phyloP scores from a whole-genome alignment of 2,888 invertebrate species.

The Orthosia gothica region DNA sequence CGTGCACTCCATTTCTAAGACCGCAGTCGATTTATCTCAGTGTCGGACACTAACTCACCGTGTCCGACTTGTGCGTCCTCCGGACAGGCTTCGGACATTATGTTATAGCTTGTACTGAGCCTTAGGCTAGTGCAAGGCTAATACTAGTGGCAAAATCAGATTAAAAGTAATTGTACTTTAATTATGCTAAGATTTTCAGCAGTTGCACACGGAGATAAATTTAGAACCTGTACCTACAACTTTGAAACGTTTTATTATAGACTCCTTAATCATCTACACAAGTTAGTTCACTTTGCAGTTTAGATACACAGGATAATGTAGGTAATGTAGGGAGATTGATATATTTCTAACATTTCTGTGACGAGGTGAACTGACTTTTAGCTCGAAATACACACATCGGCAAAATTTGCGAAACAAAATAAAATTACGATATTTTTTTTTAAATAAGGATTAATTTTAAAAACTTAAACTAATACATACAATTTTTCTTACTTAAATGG shows the following conservation, averaged over 20 bases:
- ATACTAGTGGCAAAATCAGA: background rate
- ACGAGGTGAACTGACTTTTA: background rate
- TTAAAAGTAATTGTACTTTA: background rate
- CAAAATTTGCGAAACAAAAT: too few species aligned
- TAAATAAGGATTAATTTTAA: too few species aligned
- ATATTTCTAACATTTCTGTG: background rate
- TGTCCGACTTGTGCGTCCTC: constrained; percentile 63
- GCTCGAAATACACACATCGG: background rate
- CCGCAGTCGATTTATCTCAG: constrained; percentile 66
- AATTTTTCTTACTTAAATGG: too few species aligned
- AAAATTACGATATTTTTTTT: too few species aligned
- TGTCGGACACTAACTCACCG: constrained; percentile 64
- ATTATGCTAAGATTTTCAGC: too few species aligned
- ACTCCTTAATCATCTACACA: background rate
- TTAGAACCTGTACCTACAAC: background rate
- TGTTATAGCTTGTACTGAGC: constrained; percentile 19
- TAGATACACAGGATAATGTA: background rate
- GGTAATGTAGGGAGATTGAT: background rate
- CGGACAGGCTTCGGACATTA: constrained; percentile 35
- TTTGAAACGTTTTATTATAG: background rate
- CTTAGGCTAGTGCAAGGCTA: constrained; percentile 1
- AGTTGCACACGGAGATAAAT: background rate
- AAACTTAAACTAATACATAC: too few species aligned
- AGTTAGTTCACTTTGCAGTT: background rate
- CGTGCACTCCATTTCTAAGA: constrained; percentile 63